Evolutionary conservation across 1,140 invertebrate species (phyloP), one percentile per base, ranked within the genome.

Genomic region (Calosoma granatense): DNA sequence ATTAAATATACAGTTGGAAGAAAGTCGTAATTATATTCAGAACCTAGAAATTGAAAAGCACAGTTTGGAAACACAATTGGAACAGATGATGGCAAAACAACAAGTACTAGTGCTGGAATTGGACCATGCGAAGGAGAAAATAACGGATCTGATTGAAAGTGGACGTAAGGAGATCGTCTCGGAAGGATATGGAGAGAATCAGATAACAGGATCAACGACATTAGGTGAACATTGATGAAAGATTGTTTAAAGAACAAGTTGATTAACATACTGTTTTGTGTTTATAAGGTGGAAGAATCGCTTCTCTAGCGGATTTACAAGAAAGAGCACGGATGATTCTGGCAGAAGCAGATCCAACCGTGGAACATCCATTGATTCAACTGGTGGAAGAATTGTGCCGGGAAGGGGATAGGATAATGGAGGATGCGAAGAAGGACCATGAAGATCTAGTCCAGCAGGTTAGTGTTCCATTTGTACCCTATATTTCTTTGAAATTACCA

Each of bases 371-470:
- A 0, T 60, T 79, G 12, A 51, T 81, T 3, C 76, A 80, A 62
- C 64, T 84, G 30, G 76, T 85, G 19, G 82, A 85, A 59, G 81
- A 84, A 59, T 65, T 84, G 4, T 79, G 75, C 22, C 72, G 72
- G 30, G 77, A 82, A 59, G 77, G 77, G n/a, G 80, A 84, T 41
- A 79, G 76, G 56, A 73, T 83, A 53, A 70, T 81, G 1, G 85
- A 88, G 55, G 77, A 76, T 14, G 72, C 79, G 22, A 81, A 80
- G 57, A 75, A 74, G 36, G 85, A 88, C 56, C 77, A 78, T 53
- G 81, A 85, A 63, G 87, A 90, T 70, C 69, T 88, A 26, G 75
- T 81, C 57, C 79, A 81, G 53, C 86, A 89, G 81, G 86, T 88
- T 71, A 70, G 57, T 54, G 20, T n/a, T n/a, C 20, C 43, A 22